Evolutionary conservation across 2,113 vertebrate genomes (phyloP).

Genomic region (Steatornis caripensis): DNA sequence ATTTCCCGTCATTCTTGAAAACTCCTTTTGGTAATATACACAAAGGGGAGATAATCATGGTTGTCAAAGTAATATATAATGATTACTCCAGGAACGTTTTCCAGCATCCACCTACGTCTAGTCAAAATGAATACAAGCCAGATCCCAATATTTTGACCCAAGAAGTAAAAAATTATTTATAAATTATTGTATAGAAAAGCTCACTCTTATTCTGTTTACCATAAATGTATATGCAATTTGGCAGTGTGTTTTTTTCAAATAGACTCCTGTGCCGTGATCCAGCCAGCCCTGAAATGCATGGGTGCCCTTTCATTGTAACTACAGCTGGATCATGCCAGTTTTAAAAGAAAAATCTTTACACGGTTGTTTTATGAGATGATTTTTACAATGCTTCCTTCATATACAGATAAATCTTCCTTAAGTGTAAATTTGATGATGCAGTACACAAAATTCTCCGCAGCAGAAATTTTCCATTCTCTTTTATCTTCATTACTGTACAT

Average conservation of each 20-base stretch:
- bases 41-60: not conserved
- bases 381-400: not conserved
- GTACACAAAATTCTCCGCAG: not conserved
- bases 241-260: not conserved
- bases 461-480: constrained; percentile 35
- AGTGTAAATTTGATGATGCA: not conserved
- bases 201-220: not conserved
- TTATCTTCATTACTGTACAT: constrained; percentile 31
- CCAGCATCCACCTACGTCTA: constrained; percentile 8
- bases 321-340: not conserved
- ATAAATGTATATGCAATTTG: not conserved
- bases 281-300: not conserved
- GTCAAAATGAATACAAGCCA: constrained; percentile 20
- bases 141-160: constrained; percentile 31
- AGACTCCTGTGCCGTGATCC: not conserved
- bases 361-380: not conserved
- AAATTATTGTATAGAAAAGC: not conserved
- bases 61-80: constrained; percentile 19
- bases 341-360: not conserved
- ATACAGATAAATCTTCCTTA: not conserved
- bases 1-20: not conserved
- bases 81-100: constrained; percentile 5
- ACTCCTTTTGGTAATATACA: not conserved
- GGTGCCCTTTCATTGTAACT: not conserved
- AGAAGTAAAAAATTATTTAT: not conserved